Conservation (phyloP, 2,888 invertebrate species). For the Lissonota sp. region DNA sequence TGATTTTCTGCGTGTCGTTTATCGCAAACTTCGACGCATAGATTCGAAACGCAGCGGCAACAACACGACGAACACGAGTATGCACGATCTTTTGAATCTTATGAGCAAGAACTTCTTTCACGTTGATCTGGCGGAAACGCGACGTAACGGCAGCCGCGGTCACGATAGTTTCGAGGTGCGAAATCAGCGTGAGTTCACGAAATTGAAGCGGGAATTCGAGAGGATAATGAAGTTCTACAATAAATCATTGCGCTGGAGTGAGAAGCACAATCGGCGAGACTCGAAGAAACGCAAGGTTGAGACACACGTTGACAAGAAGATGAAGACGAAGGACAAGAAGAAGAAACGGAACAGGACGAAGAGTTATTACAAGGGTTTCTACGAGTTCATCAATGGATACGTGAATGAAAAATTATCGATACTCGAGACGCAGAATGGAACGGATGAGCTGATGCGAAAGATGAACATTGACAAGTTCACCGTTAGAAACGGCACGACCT, state of each 20-base stretch:
- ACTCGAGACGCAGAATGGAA: slow-evolving; percentile 77
- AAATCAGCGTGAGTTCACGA: slow-evolving; percentile 79
- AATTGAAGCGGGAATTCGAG: slow-evolving; percentile 81
- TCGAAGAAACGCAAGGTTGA: slow-evolving; percentile 69
- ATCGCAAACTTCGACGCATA: slow-evolving; percentile 80
- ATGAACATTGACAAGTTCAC: slow-evolving; percentile 80
- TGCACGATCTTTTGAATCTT: slow-evolving; percentile 81
- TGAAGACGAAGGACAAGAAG: slow-evolving; percentile 70
- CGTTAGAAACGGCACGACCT: slow-evolving; percentile 79
- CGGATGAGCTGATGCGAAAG: slow-evolving; percentile 78
- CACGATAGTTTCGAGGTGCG: slow-evolving; percentile 76
- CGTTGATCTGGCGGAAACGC: slow-evolving; percentile 77
- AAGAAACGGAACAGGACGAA: slow-evolving; percentile 77
- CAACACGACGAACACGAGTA: slow-evolving; percentile 79
- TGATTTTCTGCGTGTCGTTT: slow-evolving; percentile 80
- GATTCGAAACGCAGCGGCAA: slow-evolving; percentile 76
- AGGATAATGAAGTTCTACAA: slow-evolving; percentile 81
- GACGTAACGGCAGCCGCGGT: slow-evolving; percentile 71
- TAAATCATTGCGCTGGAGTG: slow-evolving; percentile 81
- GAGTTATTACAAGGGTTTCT: slow-evolving; percentile 81
- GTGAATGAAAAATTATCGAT: slow-evolving; percentile 78
- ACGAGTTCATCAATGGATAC: slow-evolving; percentile 81
- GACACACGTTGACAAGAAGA: slow-evolving; percentile 63
- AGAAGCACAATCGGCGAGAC: slow-evolving; percentile 79
- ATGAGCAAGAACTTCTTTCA: slow-evolving; percentile 82